Conservation (phyloP, 2,888 invertebrate genomes). For the Junonia oenone region DNA sequence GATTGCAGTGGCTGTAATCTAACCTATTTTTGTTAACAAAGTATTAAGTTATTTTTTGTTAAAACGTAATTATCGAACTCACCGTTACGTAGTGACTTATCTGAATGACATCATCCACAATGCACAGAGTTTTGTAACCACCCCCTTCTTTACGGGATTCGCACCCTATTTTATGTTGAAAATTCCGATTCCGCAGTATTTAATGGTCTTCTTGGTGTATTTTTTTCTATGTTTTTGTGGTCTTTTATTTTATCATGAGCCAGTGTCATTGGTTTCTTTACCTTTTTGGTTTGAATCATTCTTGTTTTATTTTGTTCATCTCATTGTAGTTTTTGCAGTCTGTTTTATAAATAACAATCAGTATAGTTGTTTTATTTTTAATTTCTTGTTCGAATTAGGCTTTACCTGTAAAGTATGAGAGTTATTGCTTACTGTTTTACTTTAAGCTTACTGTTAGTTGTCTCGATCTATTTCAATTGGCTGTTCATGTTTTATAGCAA, state of each 20-base stretch:
- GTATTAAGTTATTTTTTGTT: too few species aligned
- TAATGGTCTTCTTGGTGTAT: slow-evolving; percentile 21
- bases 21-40: too few species aligned
- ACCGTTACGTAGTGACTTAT: not conserved
- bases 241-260: slow-evolving; percentile 27
- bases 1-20: too few species aligned
- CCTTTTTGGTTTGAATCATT: slow-evolving; percentile 29
- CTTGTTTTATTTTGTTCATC: slow-evolving; percentile 29
- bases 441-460: slow-evolving; percentile 22
- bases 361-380: slow-evolving; percentile 20
- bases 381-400: slow-evolving; percentile 13
- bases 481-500: slow-evolving; percentile 29
- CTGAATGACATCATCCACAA: not conserved
- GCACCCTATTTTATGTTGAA: slow-evolving; percentile 18
- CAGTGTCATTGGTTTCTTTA: slow-evolving; percentile 30
- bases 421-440: slow-evolving; percentile 15
- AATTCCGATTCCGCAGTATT: slow-evolving; percentile 18
- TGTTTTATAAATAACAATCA: slow-evolving; percentile 4
- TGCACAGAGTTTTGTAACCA: not conserved
- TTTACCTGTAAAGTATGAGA: not conserved
- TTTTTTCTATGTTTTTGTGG: slow-evolving; percentile 26
- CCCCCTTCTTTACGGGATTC: slow-evolving; percentile 10
- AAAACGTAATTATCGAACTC: not conserved
- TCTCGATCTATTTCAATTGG: slow-evolving; percentile 9
- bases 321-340: slow-evolving; percentile 29